Conservation (phyloP, 1,140 invertebrate genomes). For the Wiebesia pumilae region DNA sequence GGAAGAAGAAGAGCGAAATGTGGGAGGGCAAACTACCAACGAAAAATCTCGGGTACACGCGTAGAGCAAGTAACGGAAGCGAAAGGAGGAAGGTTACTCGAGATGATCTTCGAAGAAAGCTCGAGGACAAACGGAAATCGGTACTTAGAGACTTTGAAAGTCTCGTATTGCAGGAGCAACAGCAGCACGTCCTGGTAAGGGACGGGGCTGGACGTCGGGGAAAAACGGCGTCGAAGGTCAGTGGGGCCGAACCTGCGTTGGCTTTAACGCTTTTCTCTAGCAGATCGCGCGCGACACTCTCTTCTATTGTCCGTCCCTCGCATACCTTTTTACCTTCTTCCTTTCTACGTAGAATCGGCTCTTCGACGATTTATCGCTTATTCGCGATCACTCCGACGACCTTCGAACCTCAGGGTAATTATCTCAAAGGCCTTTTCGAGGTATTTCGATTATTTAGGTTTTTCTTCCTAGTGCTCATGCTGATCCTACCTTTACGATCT, state of each 20-base stretch:
- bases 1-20: too few species aligned
- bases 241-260: too few species aligned
- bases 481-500: not conserved
- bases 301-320: not conserved
- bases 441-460: constrained; percentile 32
- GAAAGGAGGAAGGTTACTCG: constrained; percentile 20
- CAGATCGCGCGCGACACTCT: constrained; percentile 20
- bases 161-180: constrained; percentile 34
- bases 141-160: constrained; percentile 40
- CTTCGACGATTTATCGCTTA: constrained; percentile 5
- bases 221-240: constrained; percentile 15
- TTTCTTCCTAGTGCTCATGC: not conserved
- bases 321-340: constrained; percentile 22
- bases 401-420: constrained; percentile 25
- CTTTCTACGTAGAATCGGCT: not conserved
- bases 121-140: constrained; percentile 53
- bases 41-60: not conserved
- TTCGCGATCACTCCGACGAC: not conserved
- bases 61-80: not conserved
- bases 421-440: constrained; percentile 31
- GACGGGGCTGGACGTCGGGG: not conserved
- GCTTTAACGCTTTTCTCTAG: constrained; percentile 14
- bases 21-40: not conserved
- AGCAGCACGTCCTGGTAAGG: not conserved
- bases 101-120: constrained; percentile 51